Percentiles rank a stretch among this genome's conserved stretches.
Evolutionary conservation across 2,888 invertebrate genomes (phyloP).

Genomic region (Actias luna): DNA sequence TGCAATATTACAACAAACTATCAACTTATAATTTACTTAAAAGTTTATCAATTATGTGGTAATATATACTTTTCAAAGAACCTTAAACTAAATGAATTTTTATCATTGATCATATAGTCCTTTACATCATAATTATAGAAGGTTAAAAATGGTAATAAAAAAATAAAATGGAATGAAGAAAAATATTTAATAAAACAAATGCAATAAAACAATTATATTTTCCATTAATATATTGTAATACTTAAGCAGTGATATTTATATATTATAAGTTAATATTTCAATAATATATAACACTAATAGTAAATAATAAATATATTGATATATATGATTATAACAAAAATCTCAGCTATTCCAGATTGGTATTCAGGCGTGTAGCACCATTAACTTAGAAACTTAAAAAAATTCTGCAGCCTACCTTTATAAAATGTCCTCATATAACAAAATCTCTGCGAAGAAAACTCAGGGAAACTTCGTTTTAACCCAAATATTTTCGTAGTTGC

Average conservation of each 20-base stretch:
- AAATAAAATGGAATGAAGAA: background rate
- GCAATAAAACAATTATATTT: no score
- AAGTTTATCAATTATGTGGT: no score
- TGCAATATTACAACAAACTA: background rate
- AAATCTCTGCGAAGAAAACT: background rate
- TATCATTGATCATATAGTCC: no score
- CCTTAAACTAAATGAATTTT: no score
- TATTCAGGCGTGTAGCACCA: background rate
- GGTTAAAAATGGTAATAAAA: no score
- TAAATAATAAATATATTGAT: background rate
- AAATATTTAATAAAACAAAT: background rate
- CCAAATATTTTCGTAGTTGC: slow-evolving; percentile 9
- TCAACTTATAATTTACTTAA: background rate
- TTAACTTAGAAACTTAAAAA: background rate
- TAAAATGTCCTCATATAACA: background rate
- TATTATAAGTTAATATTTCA: no score
- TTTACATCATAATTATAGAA: no score
- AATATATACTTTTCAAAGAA: no score
- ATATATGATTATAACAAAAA: background rate
- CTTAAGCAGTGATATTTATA: no score
- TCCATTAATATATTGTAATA: no score
- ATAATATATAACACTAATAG: no score
- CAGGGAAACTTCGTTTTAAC: background rate
- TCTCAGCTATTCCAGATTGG: background rate
- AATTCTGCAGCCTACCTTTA: background rate